These are phyloP conservation scores for Metaphire vulgaris DNA, from an alignment of 1,140 invertebrate genomes.

Conservation along the genomic window DNA sequence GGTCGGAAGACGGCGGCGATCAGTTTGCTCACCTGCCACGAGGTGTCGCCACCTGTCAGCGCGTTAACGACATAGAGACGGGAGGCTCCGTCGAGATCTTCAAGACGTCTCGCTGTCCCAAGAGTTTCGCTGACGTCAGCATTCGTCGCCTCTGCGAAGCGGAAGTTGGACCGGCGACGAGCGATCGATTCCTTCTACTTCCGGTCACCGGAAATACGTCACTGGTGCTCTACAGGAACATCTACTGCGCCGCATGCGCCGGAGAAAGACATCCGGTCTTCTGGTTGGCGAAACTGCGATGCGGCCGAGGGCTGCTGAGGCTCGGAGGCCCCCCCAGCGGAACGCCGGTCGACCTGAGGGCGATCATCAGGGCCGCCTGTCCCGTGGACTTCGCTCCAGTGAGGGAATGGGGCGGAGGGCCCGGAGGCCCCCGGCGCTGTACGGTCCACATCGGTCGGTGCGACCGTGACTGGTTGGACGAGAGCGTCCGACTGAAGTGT, in stretches of 20 bases:
- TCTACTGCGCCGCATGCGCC: constrained; percentile 34
- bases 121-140: neutral
- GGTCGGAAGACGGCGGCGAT: neutral
- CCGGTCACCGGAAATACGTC: constrained; percentile 32
- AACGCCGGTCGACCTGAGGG: neutral
- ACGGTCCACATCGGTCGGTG: constrained; percentile 12
- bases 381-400: neutral
- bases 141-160: constrained; percentile 12
- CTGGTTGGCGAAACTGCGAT: constrained; percentile 6
- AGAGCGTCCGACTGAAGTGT: constrained; percentile 12
- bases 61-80: neutral
- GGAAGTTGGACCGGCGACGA: neutral
- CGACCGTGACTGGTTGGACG: constrained; percentile 1
- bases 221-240: constrained; percentile 31
- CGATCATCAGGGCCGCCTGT: neutral
- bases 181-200: constrained; percentile 26
- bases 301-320: neutral
- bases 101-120: neutral
- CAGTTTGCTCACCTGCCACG: neutral
- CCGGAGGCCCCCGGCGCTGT: constrained; percentile 1
- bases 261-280: constrained; percentile 23
- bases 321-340: too few relatives aligned
- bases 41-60: neutral
- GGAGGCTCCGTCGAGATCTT: constrained; percentile 3
- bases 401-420: neutral